phyloP scores from a whole-genome alignment of 2,113 vertebrate species.

The Centropus unirufus region DNA sequence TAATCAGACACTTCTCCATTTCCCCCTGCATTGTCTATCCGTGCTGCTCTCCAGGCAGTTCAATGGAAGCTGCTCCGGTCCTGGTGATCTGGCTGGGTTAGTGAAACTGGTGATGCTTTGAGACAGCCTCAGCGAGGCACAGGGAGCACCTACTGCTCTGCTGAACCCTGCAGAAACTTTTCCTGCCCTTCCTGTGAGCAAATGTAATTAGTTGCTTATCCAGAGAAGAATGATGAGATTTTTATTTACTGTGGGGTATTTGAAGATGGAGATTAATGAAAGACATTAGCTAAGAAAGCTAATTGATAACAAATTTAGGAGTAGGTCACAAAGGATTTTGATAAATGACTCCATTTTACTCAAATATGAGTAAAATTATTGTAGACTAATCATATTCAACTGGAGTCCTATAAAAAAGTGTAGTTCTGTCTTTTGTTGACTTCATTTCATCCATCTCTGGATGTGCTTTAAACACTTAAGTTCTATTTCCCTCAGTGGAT shows the following conservation, averaged over 20 bases:
- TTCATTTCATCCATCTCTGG: not conserved
- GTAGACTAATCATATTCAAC: not conserved
- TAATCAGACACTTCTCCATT: not conserved
- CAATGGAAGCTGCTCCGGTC: not conserved
- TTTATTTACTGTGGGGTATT: not conserved
- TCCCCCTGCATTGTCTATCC: rapidly evolving
- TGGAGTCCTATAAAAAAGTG: not conserved
- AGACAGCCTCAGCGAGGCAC: not conserved
- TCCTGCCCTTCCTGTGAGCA: not conserved
- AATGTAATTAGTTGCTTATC: not conserved
- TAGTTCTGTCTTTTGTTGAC: not conserved
- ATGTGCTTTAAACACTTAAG: not conserved
- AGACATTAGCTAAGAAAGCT: not conserved
- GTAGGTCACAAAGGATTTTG: slow-evolving; percentile 17
- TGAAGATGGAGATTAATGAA: slow-evolving; percentile 36
- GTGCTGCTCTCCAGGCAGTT: rapidly evolving
- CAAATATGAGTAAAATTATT: not conserved
- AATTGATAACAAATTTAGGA: slow-evolving; percentile 1
- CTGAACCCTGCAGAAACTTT: not conserved
- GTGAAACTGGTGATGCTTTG: not conserved
- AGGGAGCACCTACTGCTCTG: not conserved
- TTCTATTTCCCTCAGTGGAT: not conserved
- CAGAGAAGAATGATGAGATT: not conserved
- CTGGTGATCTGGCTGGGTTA: not conserved
- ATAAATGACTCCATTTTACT: not conserved